Conservation (phyloP, 1,140 invertebrate genomes). For the Cecropterus lyciades region DNA sequence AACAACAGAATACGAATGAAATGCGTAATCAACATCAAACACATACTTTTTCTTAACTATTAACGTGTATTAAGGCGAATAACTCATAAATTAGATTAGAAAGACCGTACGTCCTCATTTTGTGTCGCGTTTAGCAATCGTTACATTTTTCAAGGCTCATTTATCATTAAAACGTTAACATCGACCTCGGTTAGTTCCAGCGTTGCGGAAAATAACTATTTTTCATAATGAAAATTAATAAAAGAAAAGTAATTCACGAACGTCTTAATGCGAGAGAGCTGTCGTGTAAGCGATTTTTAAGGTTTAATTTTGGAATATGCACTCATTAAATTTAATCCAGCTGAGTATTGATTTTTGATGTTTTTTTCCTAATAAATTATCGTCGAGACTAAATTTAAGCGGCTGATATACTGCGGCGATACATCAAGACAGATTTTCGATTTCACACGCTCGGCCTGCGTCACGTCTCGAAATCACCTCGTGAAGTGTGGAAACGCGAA, state of each 20-base stretch:
- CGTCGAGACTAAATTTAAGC: conserved; percentile 25
- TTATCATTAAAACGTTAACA: conserved; percentile 73
- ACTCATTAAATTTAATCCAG: conserved; percentile 11
- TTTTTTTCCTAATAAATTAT: conserved; percentile 25
- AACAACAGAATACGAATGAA: conserved; percentile 66
- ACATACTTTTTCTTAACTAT: conserved; percentile 63
- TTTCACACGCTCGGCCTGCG: conserved; percentile 56
- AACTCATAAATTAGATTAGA: conserved; percentile 76
- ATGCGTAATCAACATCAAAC: conserved; percentile 73
- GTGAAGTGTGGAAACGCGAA: conserved; percentile 78
- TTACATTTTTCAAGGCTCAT: conserved; percentile 72
- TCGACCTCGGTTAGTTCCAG: conserved; percentile 51
- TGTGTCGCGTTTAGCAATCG: conserved; percentile 71
- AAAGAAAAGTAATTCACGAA: conserved; percentile 37
- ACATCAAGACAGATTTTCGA: conserved; percentile 61
- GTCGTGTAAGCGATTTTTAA: conserved; percentile 25
- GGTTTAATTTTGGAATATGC: conserved; percentile 7
- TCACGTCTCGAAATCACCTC: conserved; percentile 61
- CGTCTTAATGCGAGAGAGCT: conserved; percentile 36
- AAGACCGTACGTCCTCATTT: conserved; percentile 70
- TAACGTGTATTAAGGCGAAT: conserved; percentile 69
- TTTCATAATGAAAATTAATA: conserved; percentile 44
- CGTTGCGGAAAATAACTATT: conserved; percentile 49
- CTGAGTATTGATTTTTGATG: conserved; percentile 17
- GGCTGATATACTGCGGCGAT: conserved; percentile 41